phyloP scores from a whole-genome alignment of 2,797 vertebrate genomes.

The Falco berigora region DNA sequence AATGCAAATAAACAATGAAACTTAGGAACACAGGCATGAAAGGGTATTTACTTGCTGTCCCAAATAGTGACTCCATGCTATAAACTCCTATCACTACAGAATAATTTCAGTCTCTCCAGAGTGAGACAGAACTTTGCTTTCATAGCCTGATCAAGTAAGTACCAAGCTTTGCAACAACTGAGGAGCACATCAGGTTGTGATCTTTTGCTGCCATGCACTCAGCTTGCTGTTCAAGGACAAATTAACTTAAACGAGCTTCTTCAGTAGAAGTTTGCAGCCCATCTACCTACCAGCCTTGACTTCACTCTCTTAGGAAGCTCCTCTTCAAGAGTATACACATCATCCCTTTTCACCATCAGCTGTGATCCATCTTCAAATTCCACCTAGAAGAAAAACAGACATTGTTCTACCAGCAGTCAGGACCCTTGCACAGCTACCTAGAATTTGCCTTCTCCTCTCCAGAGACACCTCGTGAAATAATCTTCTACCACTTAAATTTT shows the following conservation, averaged over 20 bases:
- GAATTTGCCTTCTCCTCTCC: background rate
- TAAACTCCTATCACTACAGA: background rate
- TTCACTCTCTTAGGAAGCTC: conserved; percentile 95
- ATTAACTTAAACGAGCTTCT: background rate
- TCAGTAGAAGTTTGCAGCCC: background rate
- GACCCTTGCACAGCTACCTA: background rate
- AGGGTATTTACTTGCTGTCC: background rate
- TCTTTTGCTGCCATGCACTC: background rate
- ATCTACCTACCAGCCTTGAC: conserved; percentile 84
- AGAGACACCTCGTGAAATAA: background rate
- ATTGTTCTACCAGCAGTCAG: background rate
- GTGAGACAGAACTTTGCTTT: background rate
- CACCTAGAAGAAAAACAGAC: conserved; percentile 73
- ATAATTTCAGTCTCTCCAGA: background rate
- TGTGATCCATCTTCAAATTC: conserved; percentile 97
- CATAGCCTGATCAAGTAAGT: background rate
- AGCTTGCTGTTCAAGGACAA: background rate
- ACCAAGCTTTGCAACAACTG: background rate
- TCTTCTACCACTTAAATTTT: background rate
- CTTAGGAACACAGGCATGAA: background rate
- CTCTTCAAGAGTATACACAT: conserved; percentile 93
- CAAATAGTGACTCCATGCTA: background rate
- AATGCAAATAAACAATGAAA: background rate
- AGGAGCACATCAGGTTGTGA: background rate
- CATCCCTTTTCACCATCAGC: conserved; percentile 88